Evolutionary conservation across 2,888 invertebrate species (phyloP), one percentile per base, ranked within the genome.

Genomic region (Noctua pronuba): DNA sequence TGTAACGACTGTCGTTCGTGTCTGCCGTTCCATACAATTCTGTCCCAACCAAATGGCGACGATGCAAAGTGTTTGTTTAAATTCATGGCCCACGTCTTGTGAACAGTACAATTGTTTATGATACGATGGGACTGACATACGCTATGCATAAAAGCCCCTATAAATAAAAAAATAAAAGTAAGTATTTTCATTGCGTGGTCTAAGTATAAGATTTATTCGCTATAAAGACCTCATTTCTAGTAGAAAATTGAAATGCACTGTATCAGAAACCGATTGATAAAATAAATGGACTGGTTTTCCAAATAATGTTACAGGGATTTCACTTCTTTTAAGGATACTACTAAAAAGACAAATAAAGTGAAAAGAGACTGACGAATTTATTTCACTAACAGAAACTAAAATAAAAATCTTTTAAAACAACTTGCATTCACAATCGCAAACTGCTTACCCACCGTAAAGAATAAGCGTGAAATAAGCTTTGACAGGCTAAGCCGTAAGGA

Each of bases 381-480:
- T 73, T 64, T 24, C 16, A 60, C 31, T 28, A 24, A 2, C 24
- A 38, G 0, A 46, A 68, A 38, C 21, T 58, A 49, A 13, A 67
- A 46, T 35, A 35, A 73, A 73, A 79, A 73, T 73, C 38, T 71
- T 84, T 73, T 46, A 41, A 69, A 80, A 73, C 66, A 80, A 64
- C 66, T 84, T 76, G 55, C 69, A 65, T 74, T 60, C 46, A 46
- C 60, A 76, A 74, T 73, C 18, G 16, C 68, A 75, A 75, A 84
- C 62, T 70, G 66, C 62, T 75, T 73, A 64, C 84, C 62, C 73
- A 49, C 62, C 77, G 28, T 72, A 72, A 84, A 55, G 55, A 76
- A 75, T 78, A 69, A 73, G 73, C 81, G 64, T 73, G 65, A 81
- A 84, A 84, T 84, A 75, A 67, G 73, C 75, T 84, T 82, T 78